These are phyloP conservation scores for Kryptopterus vitreolus DNA, from an alignment of 2,797 vertebrate species.

Conservation along the genomic window DNA sequence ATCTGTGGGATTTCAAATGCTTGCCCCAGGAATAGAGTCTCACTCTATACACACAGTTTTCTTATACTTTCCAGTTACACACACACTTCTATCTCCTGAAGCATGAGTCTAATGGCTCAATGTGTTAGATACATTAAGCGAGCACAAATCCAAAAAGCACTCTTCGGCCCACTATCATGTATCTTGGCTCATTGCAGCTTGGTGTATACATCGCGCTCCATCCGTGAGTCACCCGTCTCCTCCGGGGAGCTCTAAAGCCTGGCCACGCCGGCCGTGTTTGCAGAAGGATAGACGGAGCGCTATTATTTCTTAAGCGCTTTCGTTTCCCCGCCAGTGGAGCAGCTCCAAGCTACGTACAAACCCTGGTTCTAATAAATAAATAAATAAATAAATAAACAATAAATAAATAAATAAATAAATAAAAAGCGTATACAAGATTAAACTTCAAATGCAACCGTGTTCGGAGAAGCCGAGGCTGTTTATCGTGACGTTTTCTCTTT, in stretches of 20 bases:
- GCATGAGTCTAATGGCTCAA: conserved; percentile 74
- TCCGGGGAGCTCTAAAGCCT: conserved; percentile 64
- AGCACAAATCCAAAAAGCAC: conserved; percentile 72
- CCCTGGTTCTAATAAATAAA: too few species aligned
- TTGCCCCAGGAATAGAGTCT: neutral
- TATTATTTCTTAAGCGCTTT: conserved; percentile 61
- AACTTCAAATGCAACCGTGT: conserved; percentile 39
- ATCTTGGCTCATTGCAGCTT: conserved; percentile 76
- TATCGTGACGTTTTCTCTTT: conserved; percentile 44
- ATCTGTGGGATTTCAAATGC: conserved; percentile 7
- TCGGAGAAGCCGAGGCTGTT: conserved; percentile 43
- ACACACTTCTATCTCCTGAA: conserved; percentile 58
- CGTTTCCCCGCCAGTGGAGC: conserved; percentile 42
- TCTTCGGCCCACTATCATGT: conserved; percentile 71
- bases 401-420: too few species aligned
- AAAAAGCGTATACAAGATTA: conserved; percentile 50
- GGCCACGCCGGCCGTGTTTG: conserved; percentile 63
- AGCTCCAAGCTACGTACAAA: conserved; percentile 49
- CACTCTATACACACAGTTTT: neutral
- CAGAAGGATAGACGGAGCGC: conserved; percentile 65
- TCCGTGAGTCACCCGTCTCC: conserved; percentile 63
- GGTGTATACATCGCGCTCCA: conserved; percentile 71
- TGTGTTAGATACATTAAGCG: conserved; percentile 83
- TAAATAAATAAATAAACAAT: too few species aligned
- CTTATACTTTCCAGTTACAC: conserved; percentile 11